Evolutionary conservation across 2,888 invertebrate genomes (phyloP), one percentile per base, ranked within the genome.

Genomic region (Pachymerium ferrugineum): DNA sequence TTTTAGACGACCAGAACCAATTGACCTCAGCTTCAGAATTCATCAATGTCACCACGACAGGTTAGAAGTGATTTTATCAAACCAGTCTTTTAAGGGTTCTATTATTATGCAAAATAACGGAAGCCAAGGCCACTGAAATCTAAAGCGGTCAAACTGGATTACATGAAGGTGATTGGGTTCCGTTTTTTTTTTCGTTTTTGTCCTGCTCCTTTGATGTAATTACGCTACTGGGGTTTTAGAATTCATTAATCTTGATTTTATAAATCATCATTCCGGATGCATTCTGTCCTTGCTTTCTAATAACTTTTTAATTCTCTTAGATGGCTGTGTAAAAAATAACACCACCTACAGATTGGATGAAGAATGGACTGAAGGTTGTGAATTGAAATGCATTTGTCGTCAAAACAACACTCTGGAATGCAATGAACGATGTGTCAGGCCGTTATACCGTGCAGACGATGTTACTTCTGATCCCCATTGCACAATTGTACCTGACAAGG

Each of bases 251-350:
- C n/a, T 30, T 3, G 3, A 69, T 31, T n/a, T n/a, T n/a, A 69
- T 33, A 69, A 69, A 69, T 69, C 33, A 31, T 31, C 33, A n/a
- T 33, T 69, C 30, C 33, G 69, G 30, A 31, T 69, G 42, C 25
- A 14, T 19, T 33, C 16, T 72, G 16, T 16, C 6, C 14, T 70
- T 33, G 3, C 3, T 16, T 33, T 14, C 31, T 33, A 31, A 12
- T 31, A 31, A 3, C 10, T 70, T 6, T 19, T 35, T 33, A 2
- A 28, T 25, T 38, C 35, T 31, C 70, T 2, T 75, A 80, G 80
- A 79, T 74, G 81, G 81, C 10, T 81, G 81, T 73, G 70, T 78
- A 16, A 74, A 77, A 73, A 75, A 77, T 10, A 78, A 79, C 72
- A 47, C 73, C n/a, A 77, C 78, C 3, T 75, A 77, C 74, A 47